Evolutionary conservation across 1,140 invertebrate species (phyloP).

Genomic region (Chrysomallon squamiferum): DNA sequence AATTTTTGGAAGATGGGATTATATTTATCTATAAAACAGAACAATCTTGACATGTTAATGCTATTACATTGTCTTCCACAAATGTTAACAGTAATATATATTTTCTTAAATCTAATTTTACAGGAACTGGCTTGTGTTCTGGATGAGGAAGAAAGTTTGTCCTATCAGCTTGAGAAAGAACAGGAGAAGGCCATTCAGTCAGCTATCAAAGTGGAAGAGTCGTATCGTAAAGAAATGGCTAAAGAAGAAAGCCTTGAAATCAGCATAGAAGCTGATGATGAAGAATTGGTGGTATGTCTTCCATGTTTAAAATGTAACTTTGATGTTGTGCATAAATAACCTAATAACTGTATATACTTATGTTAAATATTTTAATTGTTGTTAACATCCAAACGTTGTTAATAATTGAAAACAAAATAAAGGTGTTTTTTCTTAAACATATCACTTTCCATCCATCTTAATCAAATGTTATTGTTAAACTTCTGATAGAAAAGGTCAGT

Average conservation of each 20-base stretch:
- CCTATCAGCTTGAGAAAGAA: constrained; percentile 48
- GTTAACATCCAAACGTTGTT: too few species aligned
- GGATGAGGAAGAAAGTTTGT: constrained; percentile 54
- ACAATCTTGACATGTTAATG: too few species aligned
- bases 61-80: too few species aligned
- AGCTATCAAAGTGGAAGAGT: constrained; percentile 67
- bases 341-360: neutral
- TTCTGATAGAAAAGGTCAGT: too few species aligned
- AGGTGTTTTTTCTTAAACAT: too few species aligned
- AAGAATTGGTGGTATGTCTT: constrained; percentile 42
- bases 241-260: constrained; percentile 50
- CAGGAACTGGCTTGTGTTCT: constrained; percentile 45
- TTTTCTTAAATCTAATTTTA: constrained; percentile 3
- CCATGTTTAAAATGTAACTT: neutral
- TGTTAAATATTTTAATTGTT: neutral
- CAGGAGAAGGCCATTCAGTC: constrained; percentile 69
- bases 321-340: neutral
- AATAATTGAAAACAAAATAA: too few species aligned
- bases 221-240: constrained; percentile 56
- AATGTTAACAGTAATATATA: too few species aligned
- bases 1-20: too few species aligned
- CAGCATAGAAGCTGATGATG: constrained; percentile 42
- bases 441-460: too few species aligned
- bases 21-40: too few species aligned
- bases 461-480: too few species aligned